These are phyloP conservation scores for Odontomachus brunneus DNA, from an alignment of 1,140 invertebrate species.

Conservation along the genomic window DNA sequence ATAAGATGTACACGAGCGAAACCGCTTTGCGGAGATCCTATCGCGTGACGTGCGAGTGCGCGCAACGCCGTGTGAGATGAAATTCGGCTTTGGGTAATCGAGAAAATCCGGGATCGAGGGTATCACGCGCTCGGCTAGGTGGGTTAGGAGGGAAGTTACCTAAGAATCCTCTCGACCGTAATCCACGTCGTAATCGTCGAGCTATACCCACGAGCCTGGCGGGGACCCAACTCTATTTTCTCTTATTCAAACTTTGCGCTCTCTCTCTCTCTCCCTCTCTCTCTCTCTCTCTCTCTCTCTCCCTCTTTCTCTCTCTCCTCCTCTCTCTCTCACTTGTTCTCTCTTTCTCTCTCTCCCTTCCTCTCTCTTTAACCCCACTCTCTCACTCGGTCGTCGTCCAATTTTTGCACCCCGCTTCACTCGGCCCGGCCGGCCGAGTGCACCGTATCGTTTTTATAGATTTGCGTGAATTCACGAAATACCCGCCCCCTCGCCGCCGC, in stretches of 20 bases:
- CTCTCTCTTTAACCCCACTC: background rate
- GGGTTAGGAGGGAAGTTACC: slow-evolving; percentile 49
- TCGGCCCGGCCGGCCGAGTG: background rate
- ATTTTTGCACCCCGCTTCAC: slow-evolving; percentile 28
- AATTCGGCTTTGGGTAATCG: slow-evolving; percentile 55
- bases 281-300: background rate
- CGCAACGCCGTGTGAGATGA: slow-evolving; percentile 41
- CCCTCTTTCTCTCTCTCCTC: background rate
- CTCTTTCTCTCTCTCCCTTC: background rate
- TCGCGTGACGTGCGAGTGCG: slow-evolving; percentile 49
- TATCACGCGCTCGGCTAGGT: slow-evolving; percentile 16
- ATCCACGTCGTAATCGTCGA: slow-evolving; percentile 62
- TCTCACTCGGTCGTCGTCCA: background rate
- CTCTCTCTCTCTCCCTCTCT: background rate
- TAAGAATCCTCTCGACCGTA: slow-evolving; percentile 59
- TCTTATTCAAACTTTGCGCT: slow-evolving; percentile 30
- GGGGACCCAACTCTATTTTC: slow-evolving; percentile 74
- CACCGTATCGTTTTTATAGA: slow-evolving; percentile 56
- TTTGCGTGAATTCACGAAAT: slow-evolving; percentile 42
- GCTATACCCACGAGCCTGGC: slow-evolving; percentile 60
- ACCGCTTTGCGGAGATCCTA: slow-evolving; percentile 50
- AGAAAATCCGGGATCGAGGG: slow-evolving; percentile 50
- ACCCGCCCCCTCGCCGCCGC: background rate
- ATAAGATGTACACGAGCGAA: slow-evolving; percentile 52
- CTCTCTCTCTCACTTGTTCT: too few relatives aligned